Base-by-base conservation (phyloP, 2,797 vertebrate genomes). In the Gymnodraco acuticeps region DNA sequence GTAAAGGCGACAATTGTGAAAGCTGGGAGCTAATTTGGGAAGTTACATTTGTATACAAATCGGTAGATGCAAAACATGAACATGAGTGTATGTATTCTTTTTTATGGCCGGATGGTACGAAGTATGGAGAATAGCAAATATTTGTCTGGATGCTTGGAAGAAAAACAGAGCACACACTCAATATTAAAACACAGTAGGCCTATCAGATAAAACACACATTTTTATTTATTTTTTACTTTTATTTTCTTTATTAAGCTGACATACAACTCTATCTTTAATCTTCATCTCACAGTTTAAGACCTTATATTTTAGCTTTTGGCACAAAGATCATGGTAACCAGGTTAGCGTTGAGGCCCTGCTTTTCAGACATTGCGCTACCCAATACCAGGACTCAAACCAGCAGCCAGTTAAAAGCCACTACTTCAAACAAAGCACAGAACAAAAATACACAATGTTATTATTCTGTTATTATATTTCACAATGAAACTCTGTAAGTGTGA, bases 381-480 rank as follows among this genome's bases (percentile, higher is more conserved):
- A 8, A 14, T 3, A 20, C 12, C 8, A 6, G 62, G 20, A 60
- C 47, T 75, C 16, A 41, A 56, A 68, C 62, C 53, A 42, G 62
- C 19, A 47, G 52, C 20, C 45, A 17, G 51, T 45, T 45, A 19
- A 10, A 27, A 60, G 13, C 64, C 42, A 42, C 33, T 10, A 0
- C 33, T 51, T 53, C 23, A 16, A 48, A 61, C 17, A 73, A 61
- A 70, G 77, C 51, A 53, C 38, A 69, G 45, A 48, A 73, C 50
- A 31, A 63, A 51, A 45, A 60, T 13, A 23, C 14, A 2, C 23
- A 0, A 23, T 14, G 17, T 62, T n/a, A 41, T 59, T 65, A 56
- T 78, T 48, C 19, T 64, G 51, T 76, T 50, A 66, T 56, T 64
- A 20, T 58, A 74, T 46, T 61, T 64, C 12, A 51, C 10, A 19